Conservation (phyloP, 64 coral and sea anemone genomes). For the Stylophora pistillata region DNA sequence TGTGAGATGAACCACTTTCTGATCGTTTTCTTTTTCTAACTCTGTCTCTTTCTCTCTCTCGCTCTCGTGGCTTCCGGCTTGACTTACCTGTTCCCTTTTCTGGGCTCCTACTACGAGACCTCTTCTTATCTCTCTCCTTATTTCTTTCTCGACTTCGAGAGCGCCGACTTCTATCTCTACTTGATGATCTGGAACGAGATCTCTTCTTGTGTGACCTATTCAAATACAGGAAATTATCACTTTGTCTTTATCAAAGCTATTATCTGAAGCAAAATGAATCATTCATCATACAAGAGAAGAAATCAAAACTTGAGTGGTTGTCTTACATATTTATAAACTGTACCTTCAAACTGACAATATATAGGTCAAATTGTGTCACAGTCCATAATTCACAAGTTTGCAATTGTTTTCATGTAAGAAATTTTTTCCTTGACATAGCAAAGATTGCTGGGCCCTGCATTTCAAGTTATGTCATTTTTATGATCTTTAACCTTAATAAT, state of each 20-base stretch:
- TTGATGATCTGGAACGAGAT: constrained; percentile 32
- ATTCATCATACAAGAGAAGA: no score
- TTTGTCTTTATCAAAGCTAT: neutral
- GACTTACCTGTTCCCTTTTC: constrained; percentile 23
- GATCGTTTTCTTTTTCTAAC: constrained; percentile 44
- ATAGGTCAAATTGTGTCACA: no score
- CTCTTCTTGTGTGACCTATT: constrained; percentile 27
- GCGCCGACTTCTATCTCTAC: constrained; percentile 46
- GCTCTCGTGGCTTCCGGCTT: constrained; percentile 3
- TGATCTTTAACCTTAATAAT: no score
- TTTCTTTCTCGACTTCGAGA: constrained; percentile 44
- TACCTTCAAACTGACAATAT: no score
- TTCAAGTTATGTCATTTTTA: no score
- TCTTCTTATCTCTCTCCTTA: constrained; percentile 38
- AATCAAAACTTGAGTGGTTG: no score
- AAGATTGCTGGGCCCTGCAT: no score
- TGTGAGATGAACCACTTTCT: constrained; percentile 36
- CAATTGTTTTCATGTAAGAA: no score
- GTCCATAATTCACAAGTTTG: no score
- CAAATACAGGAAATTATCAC: neutral
- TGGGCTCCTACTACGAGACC: constrained; percentile 23
- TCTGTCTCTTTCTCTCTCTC: constrained; percentile 5
- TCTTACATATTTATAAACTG: no score
- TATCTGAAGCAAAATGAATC: neutral
- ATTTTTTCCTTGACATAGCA: no score